phyloP scores from a whole-genome alignment of 2,797 vertebrate species.

The Coilia nasus region DNA sequence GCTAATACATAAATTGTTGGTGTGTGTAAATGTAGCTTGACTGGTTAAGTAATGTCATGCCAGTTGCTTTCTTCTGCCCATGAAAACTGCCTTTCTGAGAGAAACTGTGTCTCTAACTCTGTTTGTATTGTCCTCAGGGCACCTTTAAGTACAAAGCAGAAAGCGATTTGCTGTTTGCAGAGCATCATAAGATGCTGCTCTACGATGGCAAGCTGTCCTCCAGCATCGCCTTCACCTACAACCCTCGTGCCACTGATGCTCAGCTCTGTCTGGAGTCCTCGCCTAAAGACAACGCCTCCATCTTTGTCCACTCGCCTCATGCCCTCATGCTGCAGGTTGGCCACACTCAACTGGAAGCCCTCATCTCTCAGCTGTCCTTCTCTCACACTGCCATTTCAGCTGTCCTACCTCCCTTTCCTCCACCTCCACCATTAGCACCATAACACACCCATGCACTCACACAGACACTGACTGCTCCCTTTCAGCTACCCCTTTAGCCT shows the following conservation, averaged over 20 bases:
- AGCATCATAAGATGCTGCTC: conserved; percentile 92
- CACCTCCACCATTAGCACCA: too few species aligned
- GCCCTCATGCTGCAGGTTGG: conserved; percentile 98
- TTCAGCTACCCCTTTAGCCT: not conserved
- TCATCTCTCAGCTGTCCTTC: too few species aligned
- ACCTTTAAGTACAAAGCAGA: conserved; percentile 98
- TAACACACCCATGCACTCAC: not conserved
- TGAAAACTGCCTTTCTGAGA: not conserved
- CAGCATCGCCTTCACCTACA: conserved; percentile 92
- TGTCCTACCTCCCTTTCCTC: too few species aligned
- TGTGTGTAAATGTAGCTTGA: not conserved
- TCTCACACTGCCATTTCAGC: too few species aligned
- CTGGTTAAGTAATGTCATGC: not conserved
- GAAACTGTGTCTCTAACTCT: conserved; percentile 27
- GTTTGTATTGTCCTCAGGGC: conserved; percentile 73
- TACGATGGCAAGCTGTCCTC: conserved; percentile 96
- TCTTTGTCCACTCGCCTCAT: conserved; percentile 97
- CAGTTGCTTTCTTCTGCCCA: too few species aligned
- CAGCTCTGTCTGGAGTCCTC: conserved; percentile 98
- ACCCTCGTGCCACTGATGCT: conserved; percentile 94
- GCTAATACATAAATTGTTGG: not conserved
- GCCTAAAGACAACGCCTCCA: conserved; percentile 94
- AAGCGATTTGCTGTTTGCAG: conserved; percentile 93
- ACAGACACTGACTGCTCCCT: not conserved
- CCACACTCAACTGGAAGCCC: not conserved